phyloP scores from a whole-genome alignment of 2,797 vertebrate genomes.

The Arrhamphus sclerolepis region DNA sequence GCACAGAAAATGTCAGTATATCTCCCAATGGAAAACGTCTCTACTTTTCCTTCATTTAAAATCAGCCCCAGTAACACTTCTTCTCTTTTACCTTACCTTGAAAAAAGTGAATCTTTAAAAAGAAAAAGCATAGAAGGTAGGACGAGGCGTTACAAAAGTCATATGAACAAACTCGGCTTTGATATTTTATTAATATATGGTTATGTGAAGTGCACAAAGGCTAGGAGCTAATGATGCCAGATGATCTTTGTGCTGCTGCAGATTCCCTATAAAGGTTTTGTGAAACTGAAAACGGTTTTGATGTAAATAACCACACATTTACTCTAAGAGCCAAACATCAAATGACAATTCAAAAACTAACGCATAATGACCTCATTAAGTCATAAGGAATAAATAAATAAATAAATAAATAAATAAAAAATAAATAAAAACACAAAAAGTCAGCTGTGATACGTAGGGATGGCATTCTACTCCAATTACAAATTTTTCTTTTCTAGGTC shows the following conservation, averaged over 20 bases:
- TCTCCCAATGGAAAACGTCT: not conserved
- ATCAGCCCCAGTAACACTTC: conserved; percentile 10
- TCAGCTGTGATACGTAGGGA: conserved; percentile 39
- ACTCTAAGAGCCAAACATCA: not conserved
- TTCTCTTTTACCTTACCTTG: conserved; percentile 18
- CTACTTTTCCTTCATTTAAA: conserved; percentile 12
- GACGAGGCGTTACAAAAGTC: not conserved
- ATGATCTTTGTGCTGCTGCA: conserved; percentile 12
- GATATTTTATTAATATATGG: conserved; percentile 49
- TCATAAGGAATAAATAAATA: no score
- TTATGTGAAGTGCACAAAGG: conserved; percentile 15
- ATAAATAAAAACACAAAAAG: conserved; percentile 28
- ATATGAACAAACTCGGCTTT: conserved; percentile 22
- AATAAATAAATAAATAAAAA: no score
- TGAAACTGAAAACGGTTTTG: conserved; percentile 1
- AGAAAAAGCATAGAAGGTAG: conserved; percentile 4
- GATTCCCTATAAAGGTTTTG: conserved; percentile 5
- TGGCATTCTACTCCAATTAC: conserved; percentile 46
- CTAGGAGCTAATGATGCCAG: conserved; percentile 16
- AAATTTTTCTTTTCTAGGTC: conserved; percentile 60
- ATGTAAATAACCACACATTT: not conserved
- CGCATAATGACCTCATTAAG: no score
- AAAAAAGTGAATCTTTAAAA: not conserved
- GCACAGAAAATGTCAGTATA: conserved; percentile 15
- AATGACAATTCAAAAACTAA: not conserved